Percentiles rank a stretch among this genome's conserved stretches.
phyloP scores from a whole-genome alignment of 2,797 vertebrate species.

The Bradypus variegatus region DNA sequence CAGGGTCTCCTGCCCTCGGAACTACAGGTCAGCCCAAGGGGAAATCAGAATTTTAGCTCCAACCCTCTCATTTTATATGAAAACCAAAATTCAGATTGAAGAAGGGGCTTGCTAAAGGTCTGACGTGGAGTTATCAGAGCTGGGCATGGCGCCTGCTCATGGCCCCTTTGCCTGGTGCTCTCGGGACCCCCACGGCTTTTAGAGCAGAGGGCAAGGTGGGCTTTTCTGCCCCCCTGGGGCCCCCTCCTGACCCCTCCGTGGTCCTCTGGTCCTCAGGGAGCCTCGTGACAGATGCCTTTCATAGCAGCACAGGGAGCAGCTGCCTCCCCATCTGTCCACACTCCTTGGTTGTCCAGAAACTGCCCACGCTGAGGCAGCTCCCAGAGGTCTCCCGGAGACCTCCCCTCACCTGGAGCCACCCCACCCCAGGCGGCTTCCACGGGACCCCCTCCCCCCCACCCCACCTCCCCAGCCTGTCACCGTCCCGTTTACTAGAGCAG shows the following conservation, averaged over 20 bases:
- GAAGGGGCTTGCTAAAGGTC: background rate
- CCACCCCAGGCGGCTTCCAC: background rate
- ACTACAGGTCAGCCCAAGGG: background rate
- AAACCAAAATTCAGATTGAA: background rate
- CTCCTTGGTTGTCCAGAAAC: background rate
- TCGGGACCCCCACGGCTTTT: background rate
- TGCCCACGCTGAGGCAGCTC: background rate
- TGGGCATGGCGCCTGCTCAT: background rate
- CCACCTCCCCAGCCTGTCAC: background rate
- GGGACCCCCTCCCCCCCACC: background rate
- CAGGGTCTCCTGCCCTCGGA: background rate
- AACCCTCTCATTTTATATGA: background rate
- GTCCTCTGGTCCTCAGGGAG: slow-evolving; percentile 31
- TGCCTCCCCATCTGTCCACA: background rate
- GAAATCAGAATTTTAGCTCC: background rate
- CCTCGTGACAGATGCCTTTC: background rate
- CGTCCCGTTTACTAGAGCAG: background rate
- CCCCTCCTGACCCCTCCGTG: background rate
- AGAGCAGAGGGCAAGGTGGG: background rate
- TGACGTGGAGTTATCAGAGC: background rate
- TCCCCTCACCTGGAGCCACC: background rate
- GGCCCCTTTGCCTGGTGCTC: background rate
- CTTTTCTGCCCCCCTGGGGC: background rate
- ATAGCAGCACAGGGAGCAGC: background rate
- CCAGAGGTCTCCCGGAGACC: background rate